Percentiles rank a stretch among this genome's conserved stretches.
Conservation (phyloP, 2,888 invertebrate genomes). For the Tricholauxania praeusta region DNA sequence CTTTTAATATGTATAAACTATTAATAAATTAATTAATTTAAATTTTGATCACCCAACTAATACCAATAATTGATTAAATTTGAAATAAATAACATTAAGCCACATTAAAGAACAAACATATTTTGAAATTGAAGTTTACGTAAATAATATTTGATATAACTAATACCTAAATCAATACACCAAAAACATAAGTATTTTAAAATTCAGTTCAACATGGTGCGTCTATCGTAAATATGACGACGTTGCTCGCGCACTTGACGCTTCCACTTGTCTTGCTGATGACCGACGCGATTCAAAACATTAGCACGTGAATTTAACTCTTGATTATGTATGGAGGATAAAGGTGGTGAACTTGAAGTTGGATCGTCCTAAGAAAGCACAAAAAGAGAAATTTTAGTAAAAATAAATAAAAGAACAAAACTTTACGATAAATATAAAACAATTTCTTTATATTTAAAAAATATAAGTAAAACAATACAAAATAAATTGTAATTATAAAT, state of each 20-base stretch:
- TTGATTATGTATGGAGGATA: conserved; percentile 72
- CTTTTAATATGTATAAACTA: too few relatives aligned
- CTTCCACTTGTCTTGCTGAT: conserved; percentile 98
- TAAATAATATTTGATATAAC: background rate
- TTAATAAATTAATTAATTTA: too few relatives aligned
- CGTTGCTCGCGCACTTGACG: conserved; percentile 86
- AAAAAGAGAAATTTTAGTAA: conserved; percentile 22
- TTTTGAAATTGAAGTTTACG: background rate
- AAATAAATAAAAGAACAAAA: conserved; percentile 8
- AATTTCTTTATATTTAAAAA: too few relatives aligned
- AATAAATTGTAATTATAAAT: too few relatives aligned
- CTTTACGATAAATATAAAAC: conserved; percentile 20
- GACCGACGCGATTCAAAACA: conserved; percentile 93
- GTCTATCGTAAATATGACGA: conserved; percentile 95
- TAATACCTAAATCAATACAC: background rate
- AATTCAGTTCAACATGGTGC: conserved; percentile 94
- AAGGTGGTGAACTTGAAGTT: conserved; percentile 70
- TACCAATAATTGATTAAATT: too few relatives aligned
- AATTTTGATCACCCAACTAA: too few relatives aligned
- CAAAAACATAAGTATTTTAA: background rate
- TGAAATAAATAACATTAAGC: too few relatives aligned
- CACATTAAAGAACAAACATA: background rate
- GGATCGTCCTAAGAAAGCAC: conserved; percentile 69
- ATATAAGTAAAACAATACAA: too few relatives aligned
- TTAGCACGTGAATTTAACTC: conserved; percentile 80